Percentiles rank a stretch among this genome's conserved stretches.
These are phyloP conservation scores for Sminthopsis crassicaudata DNA, from an alignment of 2,113 vertebrate genomes.

Conservation along the genomic window DNA sequence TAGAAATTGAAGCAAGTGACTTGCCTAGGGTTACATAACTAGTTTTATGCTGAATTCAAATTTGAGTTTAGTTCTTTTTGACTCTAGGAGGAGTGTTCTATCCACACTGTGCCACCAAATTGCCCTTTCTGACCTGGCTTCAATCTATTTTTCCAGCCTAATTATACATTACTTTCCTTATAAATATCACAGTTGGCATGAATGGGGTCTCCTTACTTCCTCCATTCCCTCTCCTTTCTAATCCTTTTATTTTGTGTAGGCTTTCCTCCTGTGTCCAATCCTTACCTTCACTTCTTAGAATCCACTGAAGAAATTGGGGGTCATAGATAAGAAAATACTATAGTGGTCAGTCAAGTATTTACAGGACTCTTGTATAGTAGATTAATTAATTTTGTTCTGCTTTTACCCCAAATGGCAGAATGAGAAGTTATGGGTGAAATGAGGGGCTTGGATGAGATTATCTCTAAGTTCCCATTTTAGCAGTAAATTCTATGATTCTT, in stretches of 20 bases:
- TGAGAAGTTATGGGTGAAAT: too few species aligned
- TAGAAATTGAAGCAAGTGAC: neutral
- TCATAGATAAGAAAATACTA: too few species aligned
- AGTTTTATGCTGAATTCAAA: neutral
- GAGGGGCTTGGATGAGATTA: too few species aligned
- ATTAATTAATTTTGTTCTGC: too few species aligned
- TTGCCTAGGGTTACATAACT: too few species aligned
- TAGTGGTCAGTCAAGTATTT: too few species aligned
- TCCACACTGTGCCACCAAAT: neutral
- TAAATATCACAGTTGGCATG: neutral
- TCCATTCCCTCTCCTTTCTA: neutral
- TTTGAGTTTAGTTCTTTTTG: neutral
- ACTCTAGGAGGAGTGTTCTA: neutral
- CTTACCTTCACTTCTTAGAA: neutral
- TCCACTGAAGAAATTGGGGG: too few species aligned
- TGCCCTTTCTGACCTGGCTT: neutral
- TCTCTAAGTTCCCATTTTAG: too few species aligned
- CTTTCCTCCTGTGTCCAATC: neutral
- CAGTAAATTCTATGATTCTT: too few species aligned
- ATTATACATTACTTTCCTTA: neutral
- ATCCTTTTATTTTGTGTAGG: neutral
- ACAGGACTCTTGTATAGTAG: too few species aligned
- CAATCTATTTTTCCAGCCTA: neutral
- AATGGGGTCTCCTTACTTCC: neutral
- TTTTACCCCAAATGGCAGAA: too few species aligned